Percentiles rank a stretch among this genome's conserved stretches.
phyloP scores from a whole-genome alignment of 2,113 vertebrate species.

The Rafetus swinhoei region DNA sequence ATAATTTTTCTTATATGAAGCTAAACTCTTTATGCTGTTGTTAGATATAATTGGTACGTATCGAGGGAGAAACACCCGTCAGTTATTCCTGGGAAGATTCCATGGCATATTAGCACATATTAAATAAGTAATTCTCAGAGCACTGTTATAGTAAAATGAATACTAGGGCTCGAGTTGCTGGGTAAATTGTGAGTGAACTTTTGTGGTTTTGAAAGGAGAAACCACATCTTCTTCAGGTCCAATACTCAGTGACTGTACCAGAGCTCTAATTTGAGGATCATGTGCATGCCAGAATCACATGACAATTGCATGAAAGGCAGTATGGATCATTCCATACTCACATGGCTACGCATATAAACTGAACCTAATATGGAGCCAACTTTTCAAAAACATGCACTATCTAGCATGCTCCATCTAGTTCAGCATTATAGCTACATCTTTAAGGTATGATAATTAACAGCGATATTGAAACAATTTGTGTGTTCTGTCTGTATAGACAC shows the following conservation, averaged over 20 bases:
- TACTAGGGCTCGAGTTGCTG: background rate
- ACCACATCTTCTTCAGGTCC: background rate
- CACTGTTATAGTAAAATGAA: background rate
- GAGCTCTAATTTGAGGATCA: background rate
- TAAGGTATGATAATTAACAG: background rate
- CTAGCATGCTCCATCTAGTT: background rate
- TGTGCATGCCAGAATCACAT: background rate
- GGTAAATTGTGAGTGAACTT: background rate
- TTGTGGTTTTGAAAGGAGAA: background rate
- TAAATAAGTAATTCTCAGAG: background rate
- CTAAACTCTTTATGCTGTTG: conserved; percentile 1
- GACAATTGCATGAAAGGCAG: background rate
- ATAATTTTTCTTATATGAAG: conserved; percentile 10
- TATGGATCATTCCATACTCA: background rate
- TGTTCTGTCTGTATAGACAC: background rate
- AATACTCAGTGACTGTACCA: background rate
- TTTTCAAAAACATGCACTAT: background rate
- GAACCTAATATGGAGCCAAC: background rate
- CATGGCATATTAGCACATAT: background rate
- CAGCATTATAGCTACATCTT: too few species aligned
- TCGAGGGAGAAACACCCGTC: background rate
- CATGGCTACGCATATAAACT: background rate
- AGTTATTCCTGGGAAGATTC: background rate
- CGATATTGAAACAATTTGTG: background rate
- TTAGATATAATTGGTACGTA: conserved; percentile 48